phyloP scores from a whole-genome alignment of 2,888 invertebrate species.

The Sarcophaga subvicina region DNA sequence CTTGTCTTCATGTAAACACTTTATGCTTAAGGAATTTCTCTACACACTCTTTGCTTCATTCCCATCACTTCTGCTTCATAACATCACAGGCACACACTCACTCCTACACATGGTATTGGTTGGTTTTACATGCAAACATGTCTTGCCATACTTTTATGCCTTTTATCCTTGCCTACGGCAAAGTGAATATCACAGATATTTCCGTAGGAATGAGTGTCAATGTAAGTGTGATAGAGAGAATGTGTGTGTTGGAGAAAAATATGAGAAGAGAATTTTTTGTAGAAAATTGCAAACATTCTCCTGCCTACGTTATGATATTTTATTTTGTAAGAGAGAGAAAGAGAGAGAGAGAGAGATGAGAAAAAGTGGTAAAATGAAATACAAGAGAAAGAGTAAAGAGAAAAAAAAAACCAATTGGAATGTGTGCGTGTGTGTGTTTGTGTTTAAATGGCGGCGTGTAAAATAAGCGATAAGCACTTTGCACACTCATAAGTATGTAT shows the following conservation, averaged over 20 bases:
- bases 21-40: constrained; percentile 27
- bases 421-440: too few species aligned
- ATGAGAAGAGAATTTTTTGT: not conserved
- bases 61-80: not conserved
- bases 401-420: too few species aligned
- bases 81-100: not conserved
- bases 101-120: not conserved
- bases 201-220: too few species aligned
- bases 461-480: constrained; percentile 53
- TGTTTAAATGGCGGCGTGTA: constrained; percentile 44
- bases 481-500: not conserved
- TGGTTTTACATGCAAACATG: not conserved
- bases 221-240: too few species aligned
- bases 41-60: not conserved
- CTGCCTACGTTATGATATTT: constrained; percentile 45
- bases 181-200: too few species aligned
- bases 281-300: constrained; percentile 33
- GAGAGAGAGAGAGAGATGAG: not conserved
- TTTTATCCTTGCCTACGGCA: not conserved
- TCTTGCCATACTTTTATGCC: not conserved
- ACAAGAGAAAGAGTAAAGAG: not conserved
- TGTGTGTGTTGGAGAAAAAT: not conserved
- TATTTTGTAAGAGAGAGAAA: constrained; percentile 25
- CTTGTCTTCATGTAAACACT: constrained; percentile 34
- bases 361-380: constrained; percentile 11